A percentile compares a stretch with the other conserved stretches of the same genome.
Evolutionary conservation across 2,113 vertebrate species (phyloP).

Genomic region (Gasterosteus aculeatus): DNA sequence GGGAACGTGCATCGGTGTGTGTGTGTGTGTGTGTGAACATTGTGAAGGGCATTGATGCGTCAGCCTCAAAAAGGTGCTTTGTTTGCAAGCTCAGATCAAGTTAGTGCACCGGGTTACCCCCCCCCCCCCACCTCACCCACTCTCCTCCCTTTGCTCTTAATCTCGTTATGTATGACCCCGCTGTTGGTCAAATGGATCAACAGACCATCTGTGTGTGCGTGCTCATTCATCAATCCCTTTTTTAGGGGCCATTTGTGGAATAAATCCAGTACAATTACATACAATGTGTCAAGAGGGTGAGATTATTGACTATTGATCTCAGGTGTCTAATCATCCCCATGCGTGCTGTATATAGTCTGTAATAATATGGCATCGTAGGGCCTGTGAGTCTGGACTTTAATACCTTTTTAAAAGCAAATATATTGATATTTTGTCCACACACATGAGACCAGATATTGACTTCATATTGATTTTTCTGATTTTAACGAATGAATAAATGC

Average conservation of each 20-base stretch:
- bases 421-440: background rate
- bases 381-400: constrained; percentile 1
- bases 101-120: constrained; percentile 46
- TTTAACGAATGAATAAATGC: background rate
- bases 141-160: constrained; percentile 48
- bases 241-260: background rate
- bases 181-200: constrained; percentile 29
- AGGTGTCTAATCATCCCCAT: background rate
- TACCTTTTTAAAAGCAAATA: background rate
- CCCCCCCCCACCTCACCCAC: background rate
- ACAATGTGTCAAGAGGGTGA: background rate
- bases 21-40: constrained; percentile 45
- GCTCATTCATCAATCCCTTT: background rate
- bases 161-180: constrained; percentile 50
- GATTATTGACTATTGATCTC: background rate
- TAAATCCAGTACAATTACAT: background rate
- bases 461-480: background rate
- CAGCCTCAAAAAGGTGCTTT: constrained; percentile 71
- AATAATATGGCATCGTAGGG: background rate
- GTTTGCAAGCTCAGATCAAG: constrained; percentile 68
- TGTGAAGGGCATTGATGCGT: constrained; percentile 65
- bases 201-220: background rate
- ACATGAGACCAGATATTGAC: background rate
- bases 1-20: background rate
- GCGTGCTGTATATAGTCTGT: background rate